Base-by-base conservation (phyloP, 1,140 invertebrate genomes). In the Leptinotarsa undecemlineata region DNA sequence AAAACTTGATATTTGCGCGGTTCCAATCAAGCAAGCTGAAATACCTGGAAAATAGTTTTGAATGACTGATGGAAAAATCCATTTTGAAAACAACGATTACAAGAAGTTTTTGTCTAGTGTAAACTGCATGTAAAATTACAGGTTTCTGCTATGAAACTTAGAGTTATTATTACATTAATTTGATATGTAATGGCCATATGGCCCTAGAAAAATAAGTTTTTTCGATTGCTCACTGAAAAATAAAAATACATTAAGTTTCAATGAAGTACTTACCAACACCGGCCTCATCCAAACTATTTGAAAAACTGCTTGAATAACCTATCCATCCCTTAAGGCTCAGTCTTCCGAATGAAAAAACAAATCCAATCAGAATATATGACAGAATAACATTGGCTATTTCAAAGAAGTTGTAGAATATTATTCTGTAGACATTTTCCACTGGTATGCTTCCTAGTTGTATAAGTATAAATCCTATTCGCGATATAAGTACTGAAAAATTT, bases 391-490 rank as follows among this genome's bases (percentile, higher is more conserved):
- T 72, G 3, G 78, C 76, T 48, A 82, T 80, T 70, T 82, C 81
- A 17, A 82, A 64, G 4, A 82, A 74, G 73, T 82, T 82, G 62
- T 77, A 70, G 23, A 82, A 72, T 20, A 79, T 57, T 20, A 81
- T 79, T 47, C 68, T 75, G 48, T 77, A 82, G 15, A 76, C 71
- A 67, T 82, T 78, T 76, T 81, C 78, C 4, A 76, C 76, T 15
- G 81, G 81, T 57, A 82, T 77, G 47, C 73, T 78, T 68, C 79
- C 79, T 13, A 75, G 20, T 72, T 82, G 78, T 11, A 80, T 69
- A 19, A 81, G 47, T 20, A 82, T 75, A 60, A 82, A 82, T 21
- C 81, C 81, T 21, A 74, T 68, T 73, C 81, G 75, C 1, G 75
- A 72, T 33, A 81, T 33, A 15, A 82, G 48, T n/a, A 77, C 81